Percentiles rank a stretch among this genome's conserved stretches.
phyloP scores from a whole-genome alignment of 1,140 invertebrate species.

The Drosophila tsacasi region DNA sequence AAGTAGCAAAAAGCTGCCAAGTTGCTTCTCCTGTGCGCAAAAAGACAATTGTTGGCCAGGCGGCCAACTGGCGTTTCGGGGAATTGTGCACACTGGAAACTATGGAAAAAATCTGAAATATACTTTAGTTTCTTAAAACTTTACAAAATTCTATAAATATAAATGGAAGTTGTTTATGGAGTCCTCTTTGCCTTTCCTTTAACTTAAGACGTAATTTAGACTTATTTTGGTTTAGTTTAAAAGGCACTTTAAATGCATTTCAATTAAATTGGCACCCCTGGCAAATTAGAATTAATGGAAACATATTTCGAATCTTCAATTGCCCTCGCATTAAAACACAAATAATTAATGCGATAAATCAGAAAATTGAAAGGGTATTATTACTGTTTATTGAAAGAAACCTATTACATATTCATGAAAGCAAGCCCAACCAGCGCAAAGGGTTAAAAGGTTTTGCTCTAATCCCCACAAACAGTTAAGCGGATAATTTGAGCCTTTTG shows the following conservation, averaged over 20 bases:
- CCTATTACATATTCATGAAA: constrained; percentile 30
- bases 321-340: constrained; percentile 2
- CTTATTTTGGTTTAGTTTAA: neutral
- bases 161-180: neutral
- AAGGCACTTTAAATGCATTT: too few species aligned
- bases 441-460: constrained; percentile 15
- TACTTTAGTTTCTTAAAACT: neutral
- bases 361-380: constrained; percentile 33
- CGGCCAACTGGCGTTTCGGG: constrained; percentile 30
- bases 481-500: constrained; percentile 33
- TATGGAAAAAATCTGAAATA: neutral
- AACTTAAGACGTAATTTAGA: neutral
- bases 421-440: constrained; percentile 1
- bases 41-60: constrained; percentile 45
- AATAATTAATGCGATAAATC: constrained; percentile 34
- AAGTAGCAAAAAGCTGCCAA: constrained; percentile 64
- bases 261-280: neutral
- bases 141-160: neutral
- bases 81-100: constrained; percentile 9
- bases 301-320: neutral
- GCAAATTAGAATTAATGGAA: neutral
- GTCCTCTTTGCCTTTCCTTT: neutral
- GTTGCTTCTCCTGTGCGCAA: constrained; percentile 25
- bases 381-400: constrained; percentile 25
- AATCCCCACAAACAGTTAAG: constrained; percentile 23